Base-by-base conservation (phyloP, 2,888 invertebrate species). In the Acanthosepion lycidas region DNA sequence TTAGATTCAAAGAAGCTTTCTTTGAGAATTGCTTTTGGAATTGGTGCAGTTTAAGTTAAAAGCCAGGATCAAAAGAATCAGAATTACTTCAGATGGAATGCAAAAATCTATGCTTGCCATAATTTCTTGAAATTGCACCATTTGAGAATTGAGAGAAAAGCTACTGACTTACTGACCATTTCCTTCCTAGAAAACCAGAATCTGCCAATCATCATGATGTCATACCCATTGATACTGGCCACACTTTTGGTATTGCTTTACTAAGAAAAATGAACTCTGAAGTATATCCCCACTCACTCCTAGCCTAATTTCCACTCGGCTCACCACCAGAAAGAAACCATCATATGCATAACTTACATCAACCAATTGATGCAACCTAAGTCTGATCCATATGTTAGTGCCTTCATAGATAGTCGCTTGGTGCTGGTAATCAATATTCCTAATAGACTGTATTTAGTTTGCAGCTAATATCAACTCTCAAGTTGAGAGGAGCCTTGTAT, bases 81-180 rank as follows among this genome's bases (percentile, higher is more conserved):
- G 78, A 78, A 78, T n/a, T 78, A 78, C 78, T 78, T 78, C 78
- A n/a, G n/a, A 78, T 78, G n/a, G 15, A 78, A 78, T 78, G n/a
- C 78, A n/a, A 78, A 78, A 78, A 78, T 78, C 78, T 78, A 78
- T 78, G 33, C n/a, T n/a, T 78, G 78, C 78, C 15, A 33, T 78
- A 78, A 78, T 78, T 78, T 78, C 78, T n/a, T n/a, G n/a, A 78
- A 78, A 78, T 78, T 78, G n/a, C 78, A n/a, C n/a, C 78, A 78
- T 78, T 33, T 78, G 78, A n/a, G 15, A 78, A 78, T 15, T 33
- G 78, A n/a, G 78, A 78, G 78, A 78, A 78, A 8, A n/a, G 78
- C n/a, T 78, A 78, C 15, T 15, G 78, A 78, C 78, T 78, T 8
- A 78, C 78, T 78, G n/a, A 78, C 78, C n/a, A 78, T n/a, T n/a